Conservation (phyloP, 2,888 invertebrate genomes). For the Zygaena filipendulae region DNA sequence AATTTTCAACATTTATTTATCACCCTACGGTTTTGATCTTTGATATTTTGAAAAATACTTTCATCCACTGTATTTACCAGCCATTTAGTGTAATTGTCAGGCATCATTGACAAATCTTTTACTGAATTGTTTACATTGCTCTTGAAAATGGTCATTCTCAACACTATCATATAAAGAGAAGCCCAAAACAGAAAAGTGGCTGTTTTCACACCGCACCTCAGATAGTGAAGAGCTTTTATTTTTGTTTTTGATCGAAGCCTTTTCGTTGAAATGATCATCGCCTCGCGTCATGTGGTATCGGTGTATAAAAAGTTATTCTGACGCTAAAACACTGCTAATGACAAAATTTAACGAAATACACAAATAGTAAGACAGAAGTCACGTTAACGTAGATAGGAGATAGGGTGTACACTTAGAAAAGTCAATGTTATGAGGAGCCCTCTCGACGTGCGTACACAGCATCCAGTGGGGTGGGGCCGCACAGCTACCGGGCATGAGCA, state of each 20-base stretch:
- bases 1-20: conserved; percentile 4
- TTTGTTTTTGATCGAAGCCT: conserved; percentile 38
- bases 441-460: conserved; percentile 42
- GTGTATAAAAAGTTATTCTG: conserved; percentile 12
- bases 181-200: conserved; percentile 59
- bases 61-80: conserved; percentile 33
- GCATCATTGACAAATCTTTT: conserved; percentile 44
- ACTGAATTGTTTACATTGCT: conserved; percentile 34
- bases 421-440: conserved; percentile 1
- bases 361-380: no score
- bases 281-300: conserved; percentile 40
- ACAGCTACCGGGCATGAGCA: conserved; percentile 65
- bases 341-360: no score
- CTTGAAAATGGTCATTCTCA: conserved; percentile 62
- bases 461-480: conserved; percentile 28
- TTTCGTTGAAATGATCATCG: conserved; percentile 43
- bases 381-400: no score
- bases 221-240: conserved; percentile 40
- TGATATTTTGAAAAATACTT: not conserved
- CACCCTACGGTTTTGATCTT: conserved; percentile 5
- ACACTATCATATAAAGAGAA: conserved; percentile 48
- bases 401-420: no score
- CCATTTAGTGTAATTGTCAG: conserved; percentile 62
- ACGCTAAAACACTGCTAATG: conserved; percentile 1
- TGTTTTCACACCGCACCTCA: conserved; percentile 57